These are phyloP conservation scores for Fistularia tabacaria DNA, from an alignment of 2,797 vertebrate species.

Conservation along the genomic window DNA sequence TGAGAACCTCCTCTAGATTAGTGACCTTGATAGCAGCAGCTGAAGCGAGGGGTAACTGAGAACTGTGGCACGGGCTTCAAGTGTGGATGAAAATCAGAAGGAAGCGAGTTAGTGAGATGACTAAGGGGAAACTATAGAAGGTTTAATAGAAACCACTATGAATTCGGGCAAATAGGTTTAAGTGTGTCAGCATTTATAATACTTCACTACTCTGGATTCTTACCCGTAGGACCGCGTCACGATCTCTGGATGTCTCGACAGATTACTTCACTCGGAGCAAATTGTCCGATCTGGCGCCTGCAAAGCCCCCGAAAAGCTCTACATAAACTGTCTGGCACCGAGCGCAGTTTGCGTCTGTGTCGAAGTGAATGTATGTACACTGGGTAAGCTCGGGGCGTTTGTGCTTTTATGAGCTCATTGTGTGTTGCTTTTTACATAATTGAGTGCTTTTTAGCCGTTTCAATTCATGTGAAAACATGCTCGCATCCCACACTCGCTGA, in stretches of 20 bases:
- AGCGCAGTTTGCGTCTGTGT: slow-evolving; percentile 16
- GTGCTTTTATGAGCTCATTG: too few relatives aligned
- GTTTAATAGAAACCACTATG: slow-evolving; percentile 20
- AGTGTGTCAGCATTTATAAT: slow-evolving; percentile 29
- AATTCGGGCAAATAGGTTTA: slow-evolving; percentile 14
- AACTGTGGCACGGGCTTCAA: slow-evolving; percentile 28
- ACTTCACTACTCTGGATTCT: slow-evolving; percentile 28
- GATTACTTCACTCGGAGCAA: slow-evolving; percentile 54
- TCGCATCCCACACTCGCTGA: too few relatives aligned
- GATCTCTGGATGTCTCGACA: slow-evolving; percentile 33
- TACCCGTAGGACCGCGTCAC: slow-evolving; percentile 23
- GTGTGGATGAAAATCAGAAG: slow-evolving; percentile 42
- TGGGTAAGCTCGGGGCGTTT: too few relatives aligned
- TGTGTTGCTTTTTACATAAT: background rate
- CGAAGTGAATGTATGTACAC: background rate
- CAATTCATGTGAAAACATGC: too few relatives aligned
- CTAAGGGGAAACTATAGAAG: slow-evolving; percentile 23
- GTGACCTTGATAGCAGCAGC: slow-evolving; percentile 37
- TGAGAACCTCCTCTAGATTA: slow-evolving; percentile 50
- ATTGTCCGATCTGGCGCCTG: slow-evolving; percentile 46
- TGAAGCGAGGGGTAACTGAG: slow-evolving; percentile 36
- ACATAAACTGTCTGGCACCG: slow-evolving; percentile 22
- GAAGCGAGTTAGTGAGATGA: slow-evolving; percentile 24
- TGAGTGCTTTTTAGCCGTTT: background rate
- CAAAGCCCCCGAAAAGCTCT: slow-evolving; percentile 27